Conservation (phyloP, 2,888 invertebrate species). For the Euplexia lucipara region DNA sequence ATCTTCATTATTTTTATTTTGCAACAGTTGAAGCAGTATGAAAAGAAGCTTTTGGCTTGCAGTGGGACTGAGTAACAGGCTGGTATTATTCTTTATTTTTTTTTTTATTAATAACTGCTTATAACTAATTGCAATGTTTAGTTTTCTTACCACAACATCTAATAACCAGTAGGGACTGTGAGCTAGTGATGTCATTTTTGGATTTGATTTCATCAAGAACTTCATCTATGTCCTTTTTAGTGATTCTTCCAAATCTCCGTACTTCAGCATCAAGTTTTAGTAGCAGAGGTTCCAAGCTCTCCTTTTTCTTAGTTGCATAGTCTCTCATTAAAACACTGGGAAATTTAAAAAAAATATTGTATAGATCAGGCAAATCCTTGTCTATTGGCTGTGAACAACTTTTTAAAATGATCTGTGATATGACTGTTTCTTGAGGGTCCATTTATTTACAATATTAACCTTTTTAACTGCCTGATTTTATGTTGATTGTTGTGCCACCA, state of each 20-base stretch:
- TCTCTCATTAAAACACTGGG: slow-evolving; percentile 91
- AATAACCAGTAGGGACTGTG: slow-evolving; percentile 95
- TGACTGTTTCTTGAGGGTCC: too few species aligned
- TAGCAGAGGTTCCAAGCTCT: slow-evolving; percentile 92
- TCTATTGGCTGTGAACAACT: neutral
- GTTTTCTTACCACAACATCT: slow-evolving; percentile 93
- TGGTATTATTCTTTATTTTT: too few species aligned
- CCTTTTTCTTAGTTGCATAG: slow-evolving; percentile 90
- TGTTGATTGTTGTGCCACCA: too few species aligned
- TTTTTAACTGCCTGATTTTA: too few species aligned
- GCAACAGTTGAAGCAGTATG: too few species aligned
- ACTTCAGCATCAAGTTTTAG: slow-evolving; percentile 93
- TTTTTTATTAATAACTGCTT: neutral
- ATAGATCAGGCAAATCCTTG: neutral
- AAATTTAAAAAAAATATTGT: slow-evolving; percentile 49
- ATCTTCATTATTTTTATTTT: too few species aligned
- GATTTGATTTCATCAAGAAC: slow-evolving; percentile 94
- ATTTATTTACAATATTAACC: too few species aligned
- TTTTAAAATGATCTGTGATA: too few species aligned
- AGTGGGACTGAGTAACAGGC: too few species aligned
- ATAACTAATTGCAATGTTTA: neutral
- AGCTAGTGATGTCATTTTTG: slow-evolving; percentile 93
- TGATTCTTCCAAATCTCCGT: slow-evolving; percentile 93
- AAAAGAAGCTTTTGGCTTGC: too few species aligned
- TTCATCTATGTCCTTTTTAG: slow-evolving; percentile 94